These are phyloP conservation scores for Sarcophilus harrisii DNA, from an alignment of 2,797 vertebrate species.

Conservation along the genomic window DNA sequence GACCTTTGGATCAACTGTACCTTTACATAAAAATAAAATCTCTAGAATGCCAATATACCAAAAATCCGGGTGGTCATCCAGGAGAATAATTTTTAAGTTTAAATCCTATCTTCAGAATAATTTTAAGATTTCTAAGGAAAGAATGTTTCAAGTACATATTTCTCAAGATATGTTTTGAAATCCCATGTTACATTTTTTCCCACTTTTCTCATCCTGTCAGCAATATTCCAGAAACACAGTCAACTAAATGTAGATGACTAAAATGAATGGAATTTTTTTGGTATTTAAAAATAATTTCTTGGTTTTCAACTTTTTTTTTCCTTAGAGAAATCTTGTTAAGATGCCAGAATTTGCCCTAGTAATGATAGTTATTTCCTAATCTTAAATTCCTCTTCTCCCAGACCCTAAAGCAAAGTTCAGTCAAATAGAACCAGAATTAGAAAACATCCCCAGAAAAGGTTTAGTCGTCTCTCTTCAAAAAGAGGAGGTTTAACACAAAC, in stretches of 20 bases:
- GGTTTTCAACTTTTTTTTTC: not conserved
- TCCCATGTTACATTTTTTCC: not conserved
- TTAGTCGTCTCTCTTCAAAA: not conserved
- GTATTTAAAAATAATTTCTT: not conserved
- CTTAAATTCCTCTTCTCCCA: not conserved
- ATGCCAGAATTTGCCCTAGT: not conserved
- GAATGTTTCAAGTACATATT: conserved; percentile 28
- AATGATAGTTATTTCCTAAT: not conserved
- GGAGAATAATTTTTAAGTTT: conserved; percentile 14
- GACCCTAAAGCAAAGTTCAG: not conserved
- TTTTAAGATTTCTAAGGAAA: conserved; percentile 22
- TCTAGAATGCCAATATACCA: not conserved
- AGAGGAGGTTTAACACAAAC: not conserved
- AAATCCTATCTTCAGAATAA: not conserved
- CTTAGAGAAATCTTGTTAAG: conserved; percentile 12
- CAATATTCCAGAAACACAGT: not conserved
- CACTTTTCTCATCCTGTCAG: not conserved
- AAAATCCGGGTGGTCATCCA: conserved; percentile 37
- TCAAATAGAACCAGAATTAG: not conserved
- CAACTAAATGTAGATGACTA: not conserved
- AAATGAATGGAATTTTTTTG: not conserved
- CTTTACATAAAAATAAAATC: conserved; percentile 51
- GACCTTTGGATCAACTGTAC: not conserved
- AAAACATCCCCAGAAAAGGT: not conserved
- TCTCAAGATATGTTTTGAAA: conserved; percentile 12